A percentile compares a stretch with the other conserved stretches of the same genome.
Conservation (phyloP, 2,113 vertebrate genomes). For the Lamprotornis superbus region DNA sequence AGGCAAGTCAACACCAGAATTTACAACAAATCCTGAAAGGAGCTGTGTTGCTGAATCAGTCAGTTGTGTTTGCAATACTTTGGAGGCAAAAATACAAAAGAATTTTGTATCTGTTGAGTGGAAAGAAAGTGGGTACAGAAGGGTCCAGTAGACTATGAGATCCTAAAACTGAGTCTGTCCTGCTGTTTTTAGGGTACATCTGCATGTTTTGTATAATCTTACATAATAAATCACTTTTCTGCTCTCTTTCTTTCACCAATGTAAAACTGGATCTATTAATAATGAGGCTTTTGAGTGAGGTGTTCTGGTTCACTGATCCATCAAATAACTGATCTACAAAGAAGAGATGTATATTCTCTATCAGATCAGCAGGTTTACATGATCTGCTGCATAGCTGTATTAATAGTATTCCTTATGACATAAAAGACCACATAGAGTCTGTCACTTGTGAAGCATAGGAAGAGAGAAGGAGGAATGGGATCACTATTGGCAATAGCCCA, state of each 20-base stretch:
- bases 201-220: neutral
- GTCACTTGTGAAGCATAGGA: neutral
- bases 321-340: neutral
- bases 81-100: neutral
- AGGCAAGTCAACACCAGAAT: neutral
- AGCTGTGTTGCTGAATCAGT: neutral
- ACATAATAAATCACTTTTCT: neutral
- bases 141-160: neutral
- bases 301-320: neutral
- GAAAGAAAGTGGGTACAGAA: neutral
- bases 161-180: neutral
- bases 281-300: neutral
- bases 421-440: neutral
- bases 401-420: neutral
- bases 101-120: neutral
- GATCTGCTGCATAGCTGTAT: neutral
- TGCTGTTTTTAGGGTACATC: neutral
- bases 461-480: neutral
- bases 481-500: neutral
- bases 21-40: neutral
- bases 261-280: neutral
- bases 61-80: neutral
- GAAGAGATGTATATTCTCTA: neutral
- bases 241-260: neutral
- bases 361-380: neutral